A percentile compares a stretch with the other conserved stretches of the same genome.
These are phyloP conservation scores for Trachops cirrhosus DNA, from an alignment of 2,797 vertebrate genomes.

Conservation along the genomic window DNA sequence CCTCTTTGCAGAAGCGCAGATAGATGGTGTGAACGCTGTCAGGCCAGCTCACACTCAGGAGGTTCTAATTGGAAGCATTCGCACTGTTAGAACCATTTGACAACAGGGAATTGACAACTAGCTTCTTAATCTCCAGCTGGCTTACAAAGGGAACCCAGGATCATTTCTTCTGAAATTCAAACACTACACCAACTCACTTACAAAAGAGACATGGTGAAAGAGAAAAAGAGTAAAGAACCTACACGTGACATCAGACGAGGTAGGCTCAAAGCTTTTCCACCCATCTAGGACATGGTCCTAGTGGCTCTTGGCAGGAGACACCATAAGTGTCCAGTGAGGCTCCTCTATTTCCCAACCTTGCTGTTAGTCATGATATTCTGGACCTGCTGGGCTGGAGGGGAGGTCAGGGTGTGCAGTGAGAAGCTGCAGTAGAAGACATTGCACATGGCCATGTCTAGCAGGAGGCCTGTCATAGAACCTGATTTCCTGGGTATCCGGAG, in stretches of 20 bases:
- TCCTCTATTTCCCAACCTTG: neutral
- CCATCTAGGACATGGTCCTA: neutral
- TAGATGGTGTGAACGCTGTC: neutral
- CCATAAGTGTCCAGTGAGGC: accelerated
- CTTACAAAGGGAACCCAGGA: neutral
- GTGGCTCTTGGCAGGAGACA: neutral
- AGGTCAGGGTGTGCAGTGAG: neutral
- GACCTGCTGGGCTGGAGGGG: no score
- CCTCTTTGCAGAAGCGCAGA: neutral
- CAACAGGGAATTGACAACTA: neutral
- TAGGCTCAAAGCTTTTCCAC: neutral
- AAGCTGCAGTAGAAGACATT: neutral
- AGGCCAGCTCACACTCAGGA: neutral
- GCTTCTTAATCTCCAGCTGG: neutral
- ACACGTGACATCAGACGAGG: neutral
- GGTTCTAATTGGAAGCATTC: neutral
- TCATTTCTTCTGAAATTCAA: neutral
- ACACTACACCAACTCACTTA: neutral
- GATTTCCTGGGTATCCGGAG: neutral
- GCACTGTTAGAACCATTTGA: neutral
- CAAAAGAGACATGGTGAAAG: neutral
- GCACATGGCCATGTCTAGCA: no score
- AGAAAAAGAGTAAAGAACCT: neutral
- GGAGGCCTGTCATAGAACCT: neutral
- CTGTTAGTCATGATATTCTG: neutral